Evolutionary conservation across 35 echinoderm and acorn worm species (phyloP), one percentile per base, ranked within the genome.

Genomic region (Patiria miniata): DNA sequence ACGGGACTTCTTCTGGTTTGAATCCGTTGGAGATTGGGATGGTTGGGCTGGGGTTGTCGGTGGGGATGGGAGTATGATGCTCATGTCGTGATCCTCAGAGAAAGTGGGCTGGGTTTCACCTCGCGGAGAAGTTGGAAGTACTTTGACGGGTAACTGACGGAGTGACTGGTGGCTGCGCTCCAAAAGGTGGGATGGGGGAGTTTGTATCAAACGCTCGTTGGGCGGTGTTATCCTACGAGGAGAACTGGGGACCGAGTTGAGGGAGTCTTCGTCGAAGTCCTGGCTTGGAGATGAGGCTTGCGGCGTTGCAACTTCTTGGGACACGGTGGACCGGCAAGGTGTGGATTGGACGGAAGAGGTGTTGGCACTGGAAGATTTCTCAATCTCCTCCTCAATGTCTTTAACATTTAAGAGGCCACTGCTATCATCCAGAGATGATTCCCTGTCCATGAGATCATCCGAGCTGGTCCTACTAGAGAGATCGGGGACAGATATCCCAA

Each of bases 361-460:
- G 65, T 0, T 30, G 34, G 65, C 65, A 30, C 65, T 73, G 26
- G 65, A 73, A 32, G 65, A 73, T 9, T 73, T 73, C 65, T 73
- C 65, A 22, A 73, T 73, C 29, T 73, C 65, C 14, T 73, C 65
- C 29, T 73, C 65, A 10, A 73, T 10, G 19, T 73, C 65, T 34
- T 73, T 26, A 22, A 73, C 65, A 34, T 73, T 73, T 14, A 73
- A 23, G 2, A 73, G 34, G 10, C 65, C 65, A 73, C 29, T 73
- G 65, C 65, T 73, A 73, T 73, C 65, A 73, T 73, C 65, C 29
- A 73, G n/a, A 2, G 65, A 73, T 15, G 65, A 73, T 2, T 73
- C 65, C 7, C 7, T 6, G 34, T 73, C 65, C 29, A 1, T 23
- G 21, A 30, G 29, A 0, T 15, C 7, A 73, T 73, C 15, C 8